These are phyloP conservation scores for Platerodrilus igneus DNA, from an alignment of 2,888 invertebrate genomes.

Conservation along the genomic window DNA sequence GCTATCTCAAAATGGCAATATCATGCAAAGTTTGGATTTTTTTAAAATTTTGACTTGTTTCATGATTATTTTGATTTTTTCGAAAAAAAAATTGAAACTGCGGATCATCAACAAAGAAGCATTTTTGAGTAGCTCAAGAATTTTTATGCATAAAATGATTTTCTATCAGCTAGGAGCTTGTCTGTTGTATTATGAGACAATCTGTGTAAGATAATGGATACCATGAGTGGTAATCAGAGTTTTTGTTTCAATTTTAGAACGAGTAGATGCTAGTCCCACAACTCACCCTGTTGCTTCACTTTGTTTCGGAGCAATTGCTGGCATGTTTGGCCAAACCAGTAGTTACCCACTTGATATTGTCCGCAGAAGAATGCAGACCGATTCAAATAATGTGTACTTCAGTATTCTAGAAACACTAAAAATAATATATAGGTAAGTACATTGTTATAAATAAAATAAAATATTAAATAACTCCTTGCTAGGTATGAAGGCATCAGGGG, in stretches of 20 bases:
- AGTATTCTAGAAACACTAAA: constrained; percentile 63
- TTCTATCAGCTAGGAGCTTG: no score
- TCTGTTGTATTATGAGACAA: background rate
- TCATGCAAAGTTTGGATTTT: no score
- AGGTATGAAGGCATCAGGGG: constrained; percentile 82
- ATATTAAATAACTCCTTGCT: no score
- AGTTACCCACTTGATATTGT: constrained; percentile 98
- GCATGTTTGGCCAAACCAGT: constrained; percentile 88
- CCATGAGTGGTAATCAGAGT: constrained; percentile 3
- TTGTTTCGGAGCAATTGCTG: constrained; percentile 84
- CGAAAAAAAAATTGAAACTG: no score
- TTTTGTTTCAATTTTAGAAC: constrained; percentile 35
- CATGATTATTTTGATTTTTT: no score
- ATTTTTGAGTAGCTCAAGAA: no score
- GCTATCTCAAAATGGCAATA: no score
- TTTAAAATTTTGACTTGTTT: no score
- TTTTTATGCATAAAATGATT: no score
- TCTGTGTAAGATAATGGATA: constrained; percentile 4
- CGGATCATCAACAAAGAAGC: no score
- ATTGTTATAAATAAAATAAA: background rate
- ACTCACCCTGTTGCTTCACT: constrained; percentile 60
- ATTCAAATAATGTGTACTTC: constrained; percentile 53
- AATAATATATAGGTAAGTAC: constrained; percentile 67
- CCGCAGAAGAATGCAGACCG: constrained; percentile 59
- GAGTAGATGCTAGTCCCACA: constrained; percentile 30